phyloP scores from a whole-genome alignment of 2,888 invertebrate genomes.

The Scaptodrosophila latifasciaeformis region DNA sequence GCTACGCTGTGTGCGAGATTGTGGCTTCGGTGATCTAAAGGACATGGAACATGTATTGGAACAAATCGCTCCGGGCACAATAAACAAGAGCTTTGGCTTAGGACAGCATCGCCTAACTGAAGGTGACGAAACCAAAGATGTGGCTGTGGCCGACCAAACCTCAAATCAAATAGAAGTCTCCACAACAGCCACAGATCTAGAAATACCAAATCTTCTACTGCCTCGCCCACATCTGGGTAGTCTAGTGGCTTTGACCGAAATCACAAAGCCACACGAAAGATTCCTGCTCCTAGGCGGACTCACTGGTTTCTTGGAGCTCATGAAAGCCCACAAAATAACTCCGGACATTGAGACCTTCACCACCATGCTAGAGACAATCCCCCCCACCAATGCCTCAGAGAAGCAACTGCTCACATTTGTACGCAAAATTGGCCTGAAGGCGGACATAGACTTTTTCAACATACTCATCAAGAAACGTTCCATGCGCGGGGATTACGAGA shows the following conservation, averaged over 20 bases:
- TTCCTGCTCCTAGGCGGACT: conserved; percentile 86
- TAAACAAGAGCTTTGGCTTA: background rate
- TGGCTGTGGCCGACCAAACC: too few relatives aligned
- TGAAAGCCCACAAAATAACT: conserved; percentile 80
- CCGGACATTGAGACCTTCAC: conserved; percentile 89
- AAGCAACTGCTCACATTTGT: conserved; percentile 80
- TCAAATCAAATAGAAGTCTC: conserved; percentile 7
- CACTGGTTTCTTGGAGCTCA: conserved; percentile 83
- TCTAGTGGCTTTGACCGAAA: conserved; percentile 78
- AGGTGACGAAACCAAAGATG: too few relatives aligned
- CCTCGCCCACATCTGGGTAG: conserved; percentile 78
- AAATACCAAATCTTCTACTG: conserved; percentile 82
- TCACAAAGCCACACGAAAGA: conserved; percentile 80
- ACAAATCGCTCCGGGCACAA: conserved; percentile 48
- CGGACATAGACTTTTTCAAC: conserved; percentile 90
- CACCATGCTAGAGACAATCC: conserved; percentile 83
- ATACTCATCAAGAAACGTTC: conserved; percentile 88
- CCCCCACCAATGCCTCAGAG: conserved; percentile 81
- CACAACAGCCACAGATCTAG: conserved; percentile 33
- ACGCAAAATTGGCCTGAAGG: conserved; percentile 78
- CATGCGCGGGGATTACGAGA: conserved; percentile 81
- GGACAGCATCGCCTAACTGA: background rate
- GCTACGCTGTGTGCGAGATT: conserved; percentile 86
- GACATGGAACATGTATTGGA: conserved; percentile 78
- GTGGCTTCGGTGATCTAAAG: conserved; percentile 82